Base-by-base conservation (phyloP, 2,797 vertebrate species). In the Martes flavigula region DNA sequence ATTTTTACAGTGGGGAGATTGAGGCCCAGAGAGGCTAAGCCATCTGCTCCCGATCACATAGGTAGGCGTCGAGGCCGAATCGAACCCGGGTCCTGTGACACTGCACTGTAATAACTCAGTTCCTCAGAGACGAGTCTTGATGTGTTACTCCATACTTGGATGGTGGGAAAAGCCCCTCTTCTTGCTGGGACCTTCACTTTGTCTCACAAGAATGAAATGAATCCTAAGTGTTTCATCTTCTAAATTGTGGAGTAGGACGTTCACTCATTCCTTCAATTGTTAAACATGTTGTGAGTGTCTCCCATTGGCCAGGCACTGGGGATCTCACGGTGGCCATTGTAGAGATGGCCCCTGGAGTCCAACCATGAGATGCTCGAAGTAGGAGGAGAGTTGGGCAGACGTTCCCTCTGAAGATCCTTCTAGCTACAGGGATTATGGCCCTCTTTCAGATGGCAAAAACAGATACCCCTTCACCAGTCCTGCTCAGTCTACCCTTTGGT, bases 381-480 rank as follows among this genome's bases (percentile, higher is more conserved):
- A 58, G 48, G 58, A 51, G 46, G 58, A 83, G 58, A 66, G 35
- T 54, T 85, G 40, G 51, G 20, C 46, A 27, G 23, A 77, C 9
- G 51, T 78, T 54, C 5, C 87, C 64, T 66, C 40, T 87, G 70
- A 89, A 68, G 11, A 94, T 79, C n/a, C 8, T 79, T 90, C 48
- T 62, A 25, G 6, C 92, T 66, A 5, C 30, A 84, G 64, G 88
- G 11, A 85, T 32, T 54, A 40, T 32, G 64, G 1, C 38, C 81
- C 11, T 68, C 66, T 95, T 94, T 85, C 77, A 81, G 32, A 82
- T 90, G 46, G 78, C n/a, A 73, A 73, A 87, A 93, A 56, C 35
- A 77, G 38, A 78, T 83, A 83, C 40, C 27, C 48, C 9, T 87
- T 73, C 30, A 38, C n/a, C 73, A 38, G 25, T 60, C 40, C 15